Evolutionary conservation across 2,797 vertebrate genomes (phyloP).

Genomic region (Crenuchus spilurus): DNA sequence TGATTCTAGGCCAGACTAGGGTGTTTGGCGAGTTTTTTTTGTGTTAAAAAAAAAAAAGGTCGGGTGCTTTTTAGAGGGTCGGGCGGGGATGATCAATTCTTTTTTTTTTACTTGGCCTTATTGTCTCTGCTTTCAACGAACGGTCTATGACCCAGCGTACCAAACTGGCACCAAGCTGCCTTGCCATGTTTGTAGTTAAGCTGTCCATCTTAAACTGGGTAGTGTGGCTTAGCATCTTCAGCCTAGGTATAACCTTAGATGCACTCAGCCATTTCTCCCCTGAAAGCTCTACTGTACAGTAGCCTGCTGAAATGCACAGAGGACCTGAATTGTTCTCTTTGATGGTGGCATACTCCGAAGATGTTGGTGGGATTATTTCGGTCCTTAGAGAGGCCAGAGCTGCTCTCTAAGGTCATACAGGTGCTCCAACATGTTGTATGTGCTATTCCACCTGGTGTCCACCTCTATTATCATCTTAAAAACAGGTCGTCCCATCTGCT

Average conservation of each 20-base stretch:
- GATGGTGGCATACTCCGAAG: neutral
- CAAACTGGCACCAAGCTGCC: neutral
- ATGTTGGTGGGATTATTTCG: neutral
- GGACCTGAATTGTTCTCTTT: neutral
- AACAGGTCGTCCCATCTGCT: neutral
- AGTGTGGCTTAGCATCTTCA: too few relatives aligned
- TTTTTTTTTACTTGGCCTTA: too few relatives aligned
- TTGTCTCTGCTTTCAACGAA: neutral
- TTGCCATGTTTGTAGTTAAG: neutral
- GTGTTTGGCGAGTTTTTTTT: too few relatives aligned
- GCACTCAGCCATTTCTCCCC: neutral
- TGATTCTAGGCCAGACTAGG: too few relatives aligned
- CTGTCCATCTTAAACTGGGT: too few relatives aligned
- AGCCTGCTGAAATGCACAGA: neutral
- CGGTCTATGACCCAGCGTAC: neutral
- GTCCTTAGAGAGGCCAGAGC: neutral
- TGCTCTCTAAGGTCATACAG: neutral
- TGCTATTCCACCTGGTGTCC: constrained; percentile 3
- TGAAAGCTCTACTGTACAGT: neutral
- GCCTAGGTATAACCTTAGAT: too few relatives aligned
- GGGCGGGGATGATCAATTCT: too few relatives aligned
- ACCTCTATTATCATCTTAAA: neutral
- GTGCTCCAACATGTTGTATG: neutral
- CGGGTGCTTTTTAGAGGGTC: too few relatives aligned
- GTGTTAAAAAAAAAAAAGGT: too few relatives aligned